Evolutionary conservation across 2,888 invertebrate genomes (phyloP).

Genomic region (Stenchaetothrips biformis): DNA sequence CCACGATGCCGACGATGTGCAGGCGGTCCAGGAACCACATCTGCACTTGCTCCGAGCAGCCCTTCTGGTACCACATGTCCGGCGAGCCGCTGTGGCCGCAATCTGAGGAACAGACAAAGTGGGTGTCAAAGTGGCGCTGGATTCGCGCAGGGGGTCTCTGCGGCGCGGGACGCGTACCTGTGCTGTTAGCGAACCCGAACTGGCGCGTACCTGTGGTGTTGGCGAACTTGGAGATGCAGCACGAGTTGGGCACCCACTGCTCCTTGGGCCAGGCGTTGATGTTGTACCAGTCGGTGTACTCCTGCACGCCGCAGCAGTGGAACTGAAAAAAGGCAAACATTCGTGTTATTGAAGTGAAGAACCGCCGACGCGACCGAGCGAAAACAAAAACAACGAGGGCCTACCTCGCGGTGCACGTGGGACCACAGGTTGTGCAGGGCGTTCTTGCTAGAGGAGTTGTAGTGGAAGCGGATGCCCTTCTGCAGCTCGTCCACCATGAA

Average conservation of each 20-base stretch:
- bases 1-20: slow-evolving; percentile 72
- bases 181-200: slow-evolving; percentile 33
- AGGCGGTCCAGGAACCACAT: slow-evolving; percentile 72
- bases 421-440: slow-evolving; percentile 69
- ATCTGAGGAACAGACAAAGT: slow-evolving; percentile 35
- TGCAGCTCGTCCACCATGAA: slow-evolving; percentile 61
- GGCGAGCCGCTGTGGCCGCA: slow-evolving; percentile 47
- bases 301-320: slow-evolving; percentile 74
- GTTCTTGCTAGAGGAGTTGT: slow-evolving; percentile 52
- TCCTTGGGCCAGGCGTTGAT: slow-evolving; percentile 70
- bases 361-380: neutral
- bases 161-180: slow-evolving; percentile 47
- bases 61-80: slow-evolving; percentile 60
- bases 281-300: slow-evolving; percentile 76
- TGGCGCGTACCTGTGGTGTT: slow-evolving; percentile 43
- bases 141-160: slow-evolving; percentile 36
- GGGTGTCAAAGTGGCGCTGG: no score
- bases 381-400: slow-evolving; percentile 30
- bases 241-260: slow-evolving; percentile 71
- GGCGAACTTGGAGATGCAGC: slow-evolving; percentile 56
- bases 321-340: slow-evolving; percentile 51
- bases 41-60: slow-evolving; percentile 70
- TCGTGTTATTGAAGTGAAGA: neutral
- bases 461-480: slow-evolving; percentile 63
- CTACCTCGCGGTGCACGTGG: slow-evolving; percentile 61